Conservation (phyloP, 1,140 invertebrate species). For the Sycobia sp. region DNA sequence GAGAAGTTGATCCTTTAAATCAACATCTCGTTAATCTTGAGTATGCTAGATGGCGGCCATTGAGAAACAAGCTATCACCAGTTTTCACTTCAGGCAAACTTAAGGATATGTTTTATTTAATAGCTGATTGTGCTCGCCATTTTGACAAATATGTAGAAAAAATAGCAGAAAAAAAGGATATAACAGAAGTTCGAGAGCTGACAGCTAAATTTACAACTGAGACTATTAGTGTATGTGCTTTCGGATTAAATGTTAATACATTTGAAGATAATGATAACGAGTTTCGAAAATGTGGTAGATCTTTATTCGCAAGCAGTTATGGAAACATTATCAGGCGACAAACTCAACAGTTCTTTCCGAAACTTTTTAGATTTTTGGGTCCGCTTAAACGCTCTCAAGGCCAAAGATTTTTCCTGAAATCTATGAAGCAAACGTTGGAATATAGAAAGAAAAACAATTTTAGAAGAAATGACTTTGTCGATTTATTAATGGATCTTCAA, state of each 20-base stretch:
- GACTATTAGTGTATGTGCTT: slow-evolving; percentile 48
- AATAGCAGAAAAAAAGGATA: neutral
- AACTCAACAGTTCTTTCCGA: too few relatives aligned
- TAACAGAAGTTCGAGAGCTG: slow-evolving; percentile 42
- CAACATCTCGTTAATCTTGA: slow-evolving; percentile 41
- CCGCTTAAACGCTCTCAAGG: too few relatives aligned
- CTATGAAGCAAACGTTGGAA: slow-evolving; percentile 54
- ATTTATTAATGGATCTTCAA: slow-evolving; percentile 61
- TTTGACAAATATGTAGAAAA: slow-evolving; percentile 35
- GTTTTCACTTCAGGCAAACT: slow-evolving; percentile 44
- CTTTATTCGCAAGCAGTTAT: too few relatives aligned
- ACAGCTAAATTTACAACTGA: slow-evolving; percentile 56
- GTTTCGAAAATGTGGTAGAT: slow-evolving; percentile 58
- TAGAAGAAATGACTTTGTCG: slow-evolving; percentile 61
- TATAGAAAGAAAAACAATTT: slow-evolving; percentile 57
- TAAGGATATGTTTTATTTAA: slow-evolving; percentile 49
- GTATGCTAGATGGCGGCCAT: slow-evolving; percentile 45
- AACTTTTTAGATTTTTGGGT: too few relatives aligned
- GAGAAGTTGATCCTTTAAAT: slow-evolving; percentile 59
- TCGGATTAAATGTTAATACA: slow-evolving; percentile 54
- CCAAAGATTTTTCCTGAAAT: slow-evolving; percentile 59
- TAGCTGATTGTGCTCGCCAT: slow-evolving; percentile 39
- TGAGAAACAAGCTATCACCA: slow-evolving; percentile 40
- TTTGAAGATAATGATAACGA: slow-evolving; percentile 61
- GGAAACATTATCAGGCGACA: too few relatives aligned